Evolutionary conservation across 2,113 vertebrate genomes (phyloP), one percentile per base, ranked within the genome.

Genomic region (Turdus rufiventris): DNA sequence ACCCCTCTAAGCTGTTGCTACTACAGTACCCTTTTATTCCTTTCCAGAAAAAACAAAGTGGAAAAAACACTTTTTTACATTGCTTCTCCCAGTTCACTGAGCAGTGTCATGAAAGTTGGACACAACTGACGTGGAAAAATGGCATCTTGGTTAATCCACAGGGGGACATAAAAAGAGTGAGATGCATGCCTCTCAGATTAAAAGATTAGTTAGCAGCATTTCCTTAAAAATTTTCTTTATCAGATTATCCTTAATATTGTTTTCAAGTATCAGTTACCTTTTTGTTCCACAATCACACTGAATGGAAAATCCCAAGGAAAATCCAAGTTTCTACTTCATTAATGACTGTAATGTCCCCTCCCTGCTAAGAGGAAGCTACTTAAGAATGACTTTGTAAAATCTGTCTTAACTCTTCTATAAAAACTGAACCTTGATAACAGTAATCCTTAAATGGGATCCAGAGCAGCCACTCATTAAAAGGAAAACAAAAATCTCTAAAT

Each of bases 11-110:
- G 9, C 4, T 58, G 5, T 20, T n/a, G 6, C 23, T 57, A 8
- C 15, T 54, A 7, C 14, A 58, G 16, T 20, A 33, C 9, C 2
- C 2, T 18, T n/a, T 23, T 24, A 34, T 62, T 36, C 10, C 12
- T 80, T 67, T 36, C 26, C 33, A 24, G 4, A 15, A 54, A 11
- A 82, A 38, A 3, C 28, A 11, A 18, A 70, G 8, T 14, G 9
- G 18, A 51, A 71, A 58, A 36, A 8, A 38, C 2, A 38, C 2
- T 48, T 72, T 38, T 84, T 15, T 51, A 16, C 9, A 5, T n/a
- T 36, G 2, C 1, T 65, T 68, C 12, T 70, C 45, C 2, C 4
- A 43, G 6, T 6, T 75, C 31, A 51, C 12, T 1, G 3, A 56
- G 4, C 2, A 54, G 33, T 12, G 11, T 2, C 18, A 16, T 21